Evolutionary conservation across 2,888 invertebrate genomes (phyloP), one percentile per base, ranked within the genome.

Genomic region (Trachelus stipa): DNA sequence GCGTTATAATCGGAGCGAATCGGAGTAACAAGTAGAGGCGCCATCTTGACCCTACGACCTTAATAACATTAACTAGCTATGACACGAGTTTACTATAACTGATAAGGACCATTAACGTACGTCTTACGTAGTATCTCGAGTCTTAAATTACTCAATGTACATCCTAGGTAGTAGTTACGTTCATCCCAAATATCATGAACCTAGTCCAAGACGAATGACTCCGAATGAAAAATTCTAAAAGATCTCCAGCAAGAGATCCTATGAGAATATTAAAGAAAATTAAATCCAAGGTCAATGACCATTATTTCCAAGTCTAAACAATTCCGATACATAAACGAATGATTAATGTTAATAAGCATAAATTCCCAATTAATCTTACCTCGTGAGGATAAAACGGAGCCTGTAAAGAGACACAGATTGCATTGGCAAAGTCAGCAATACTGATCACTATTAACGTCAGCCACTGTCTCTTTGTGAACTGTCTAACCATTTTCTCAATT

Each of bases 301-400:
- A 56, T 56, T 56, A 23, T 23, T 23, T 9, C 23, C 23, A 0
- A 56, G 23, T 23, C 23, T 56, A 23, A 1, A 56, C 56, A 9
- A 56, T 71, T 34, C 30, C 1, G 12, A 71, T 71, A 15, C 4
- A 1, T 11, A 0, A 33, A 15, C 30, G 1, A 71, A 23, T 71
- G 30, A 71, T 71, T 23, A 56, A 9, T 1, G 2, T 23, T 56
- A 6, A 56, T 56, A 23, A 56, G 9, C 6, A 56, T 23, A 56
- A 23, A 56, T 56, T 23, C 9, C 6, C 1, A 56, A 23, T 56
- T 80, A 89, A 33, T 86, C 94, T 92, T 92, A 96, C 96, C 94
- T 97, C 97, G 87, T 94, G 93, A 0, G 97, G 97, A 90, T 97
- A 97, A 91, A 97, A 97, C 0, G 97, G 97, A 2, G 97, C 97